A percentile compares a stretch with the other conserved stretches of the same genome.
Conservation (phyloP, 1,140 invertebrate species). For the Drosophila miranda region DNA sequence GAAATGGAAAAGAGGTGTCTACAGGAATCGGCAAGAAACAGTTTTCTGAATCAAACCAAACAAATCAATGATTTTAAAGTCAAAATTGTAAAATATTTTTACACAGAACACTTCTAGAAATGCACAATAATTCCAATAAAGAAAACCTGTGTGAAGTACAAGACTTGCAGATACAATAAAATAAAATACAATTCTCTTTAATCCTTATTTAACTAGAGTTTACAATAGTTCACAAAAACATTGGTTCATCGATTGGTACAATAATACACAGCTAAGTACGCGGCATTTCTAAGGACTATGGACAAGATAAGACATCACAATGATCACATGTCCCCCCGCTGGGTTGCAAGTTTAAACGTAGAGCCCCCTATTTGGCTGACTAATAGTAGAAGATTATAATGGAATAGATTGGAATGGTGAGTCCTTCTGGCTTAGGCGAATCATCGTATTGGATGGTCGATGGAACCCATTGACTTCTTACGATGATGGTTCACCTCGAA, state of each 20-base stretch:
- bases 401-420: neutral
- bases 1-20: too few species aligned
- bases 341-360: slow-evolving; percentile 6
- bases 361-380: slow-evolving; percentile 37
- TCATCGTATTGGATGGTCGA: slow-evolving; percentile 56
- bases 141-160: neutral
- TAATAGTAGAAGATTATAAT: slow-evolving; percentile 6
- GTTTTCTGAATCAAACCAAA: too few species aligned
- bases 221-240: slow-evolving; percentile 27
- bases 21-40: too few species aligned
- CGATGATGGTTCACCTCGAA: slow-evolving; percentile 81
- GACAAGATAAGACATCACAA: slow-evolving; percentile 72
- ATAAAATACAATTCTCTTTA: slow-evolving; percentile 24
- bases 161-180: neutral
- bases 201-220: slow-evolving; percentile 24
- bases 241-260: slow-evolving; percentile 24
- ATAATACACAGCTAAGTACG: slow-evolving; percentile 66
- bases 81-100: too few species aligned
- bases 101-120: too few species aligned
- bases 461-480: slow-evolving; percentile 75
- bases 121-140: too few species aligned
- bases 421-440: too few species aligned
- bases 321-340: slow-evolving; percentile 21
- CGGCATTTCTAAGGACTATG: slow-evolving; percentile 66
- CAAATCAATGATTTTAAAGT: too few species aligned